phyloP scores from a whole-genome alignment of 2,797 vertebrate species.

The Atherinosoma microstoma region DNA sequence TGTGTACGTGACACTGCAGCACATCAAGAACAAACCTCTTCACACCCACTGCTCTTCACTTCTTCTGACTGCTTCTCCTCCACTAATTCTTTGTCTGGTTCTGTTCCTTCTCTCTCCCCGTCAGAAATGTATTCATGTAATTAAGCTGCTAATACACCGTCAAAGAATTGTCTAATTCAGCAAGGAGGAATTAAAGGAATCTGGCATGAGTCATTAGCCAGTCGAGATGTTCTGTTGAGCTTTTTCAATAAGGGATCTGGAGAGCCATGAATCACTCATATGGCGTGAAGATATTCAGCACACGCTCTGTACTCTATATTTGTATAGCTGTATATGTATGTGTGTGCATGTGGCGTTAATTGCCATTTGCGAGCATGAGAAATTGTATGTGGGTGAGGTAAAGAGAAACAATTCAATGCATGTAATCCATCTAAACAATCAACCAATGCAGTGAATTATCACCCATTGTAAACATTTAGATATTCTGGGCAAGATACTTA shows the following conservation, averaged over 20 bases:
- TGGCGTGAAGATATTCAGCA: constrained; percentile 68
- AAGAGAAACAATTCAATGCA: constrained; percentile 72
- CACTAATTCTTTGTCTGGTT: constrained; percentile 66
- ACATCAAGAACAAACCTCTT: constrained; percentile 49
- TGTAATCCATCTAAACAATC: constrained; percentile 80
- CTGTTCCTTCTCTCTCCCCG: constrained; percentile 62
- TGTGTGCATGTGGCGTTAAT: constrained; percentile 62
- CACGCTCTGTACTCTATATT: constrained; percentile 65
- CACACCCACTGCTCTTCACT: constrained; percentile 67
- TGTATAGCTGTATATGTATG: constrained; percentile 55
- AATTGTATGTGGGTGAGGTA: constrained; percentile 70
- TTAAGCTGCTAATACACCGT: constrained; percentile 88
- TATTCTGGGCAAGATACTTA: constrained; percentile 79
- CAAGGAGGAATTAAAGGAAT: constrained; percentile 88
- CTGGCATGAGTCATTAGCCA: constrained; percentile 88
- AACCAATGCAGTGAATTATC: constrained; percentile 78
- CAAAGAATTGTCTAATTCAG: constrained; percentile 88
- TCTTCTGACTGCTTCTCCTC: constrained; percentile 58
- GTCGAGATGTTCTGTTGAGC: constrained; percentile 84
- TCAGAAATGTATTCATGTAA: constrained; percentile 86
- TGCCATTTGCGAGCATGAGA: constrained; percentile 72
- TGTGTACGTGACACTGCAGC: constrained; percentile 42
- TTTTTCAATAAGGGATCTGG: constrained; percentile 81
- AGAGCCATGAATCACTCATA: constrained; percentile 81
- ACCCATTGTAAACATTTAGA: constrained; percentile 82